These are phyloP conservation scores for Chaetops frenatus DNA, from an alignment of 2,113 vertebrate genomes.

Conservation along the genomic window DNA sequence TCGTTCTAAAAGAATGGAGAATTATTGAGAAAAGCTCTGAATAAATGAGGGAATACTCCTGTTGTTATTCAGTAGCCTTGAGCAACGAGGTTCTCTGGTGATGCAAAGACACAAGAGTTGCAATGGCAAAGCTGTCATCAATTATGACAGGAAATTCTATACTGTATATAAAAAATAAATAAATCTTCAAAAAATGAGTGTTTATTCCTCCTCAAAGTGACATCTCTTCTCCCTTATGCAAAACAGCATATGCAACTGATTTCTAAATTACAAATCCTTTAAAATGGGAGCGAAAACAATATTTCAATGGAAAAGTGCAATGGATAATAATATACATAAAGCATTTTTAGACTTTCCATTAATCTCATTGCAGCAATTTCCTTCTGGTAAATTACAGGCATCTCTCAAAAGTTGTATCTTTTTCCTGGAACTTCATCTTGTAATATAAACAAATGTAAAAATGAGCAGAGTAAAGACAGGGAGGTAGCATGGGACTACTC, in stretches of 20 bases:
- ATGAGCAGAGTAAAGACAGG: not conserved
- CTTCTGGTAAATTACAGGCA: not conserved
- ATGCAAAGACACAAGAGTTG: not conserved
- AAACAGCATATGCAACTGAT: not conserved
- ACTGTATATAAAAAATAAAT: not conserved
- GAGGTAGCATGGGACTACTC: not conserved
- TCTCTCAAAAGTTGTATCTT: not conserved
- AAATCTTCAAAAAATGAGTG: not conserved
- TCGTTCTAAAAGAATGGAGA: conserved; percentile 75
- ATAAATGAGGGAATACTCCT: not conserved
- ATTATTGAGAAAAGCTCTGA: conserved; percentile 8
- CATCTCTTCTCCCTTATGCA: not conserved
- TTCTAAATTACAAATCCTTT: not conserved
- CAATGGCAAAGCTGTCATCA: conserved; percentile 6
- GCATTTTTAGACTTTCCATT: not conserved
- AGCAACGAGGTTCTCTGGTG: conserved; percentile 54
- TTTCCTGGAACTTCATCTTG: not conserved
- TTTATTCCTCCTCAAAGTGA: not conserved
- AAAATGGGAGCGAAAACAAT: not conserved
- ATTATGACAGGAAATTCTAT: not conserved
- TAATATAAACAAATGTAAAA: not conserved
- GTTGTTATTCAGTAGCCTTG: not conserved
- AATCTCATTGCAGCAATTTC: not conserved
- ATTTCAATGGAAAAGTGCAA: not conserved
- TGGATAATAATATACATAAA: fast-evolving